Conservation (phyloP, 2,888 invertebrate genomes). For the Beris chalybata region DNA sequence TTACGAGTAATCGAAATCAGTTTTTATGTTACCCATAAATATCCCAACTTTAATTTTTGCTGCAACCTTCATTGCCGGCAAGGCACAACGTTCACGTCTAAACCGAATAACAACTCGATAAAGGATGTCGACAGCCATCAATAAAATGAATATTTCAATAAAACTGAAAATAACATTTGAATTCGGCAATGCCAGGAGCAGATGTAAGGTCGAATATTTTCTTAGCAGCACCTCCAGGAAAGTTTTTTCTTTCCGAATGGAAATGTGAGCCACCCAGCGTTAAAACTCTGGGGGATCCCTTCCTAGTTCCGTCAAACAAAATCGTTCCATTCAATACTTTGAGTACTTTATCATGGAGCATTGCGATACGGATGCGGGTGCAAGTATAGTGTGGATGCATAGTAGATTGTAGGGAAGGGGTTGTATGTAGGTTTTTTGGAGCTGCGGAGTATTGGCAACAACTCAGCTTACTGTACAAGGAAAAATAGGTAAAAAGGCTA, state of each 20-base stretch:
- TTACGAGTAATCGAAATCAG: too few relatives aligned
- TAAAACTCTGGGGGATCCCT: neutral
- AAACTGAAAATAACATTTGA: conserved; percentile 4
- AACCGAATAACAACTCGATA: conserved; percentile 23
- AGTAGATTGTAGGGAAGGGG: neutral
- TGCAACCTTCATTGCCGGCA: neutral
- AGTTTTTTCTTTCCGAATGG: too few relatives aligned
- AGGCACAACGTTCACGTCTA: neutral
- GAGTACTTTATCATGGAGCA: neutral
- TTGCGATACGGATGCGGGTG: neutral
- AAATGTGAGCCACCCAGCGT: too few relatives aligned
- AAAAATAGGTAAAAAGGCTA: neutral
- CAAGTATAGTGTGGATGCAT: neutral
- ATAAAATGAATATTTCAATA: conserved; percentile 23
- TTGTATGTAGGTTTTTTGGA: neutral
- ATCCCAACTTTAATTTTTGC: too few relatives aligned
- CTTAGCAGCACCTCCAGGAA: too few relatives aligned
- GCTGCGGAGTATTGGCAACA: too few relatives aligned
- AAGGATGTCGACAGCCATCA: conserved; percentile 14
- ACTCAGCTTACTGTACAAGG: neutral
- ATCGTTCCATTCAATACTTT: neutral
- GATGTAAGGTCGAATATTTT: neutral
- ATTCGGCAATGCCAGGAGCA: neutral
- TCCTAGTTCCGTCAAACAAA: neutral
- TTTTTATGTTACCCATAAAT: too few relatives aligned